Percentiles rank a stretch among this genome's conserved stretches.
Evolutionary conservation across 2,113 vertebrate genomes (phyloP).

Genomic region (Phoxinus phoxinus): DNA sequence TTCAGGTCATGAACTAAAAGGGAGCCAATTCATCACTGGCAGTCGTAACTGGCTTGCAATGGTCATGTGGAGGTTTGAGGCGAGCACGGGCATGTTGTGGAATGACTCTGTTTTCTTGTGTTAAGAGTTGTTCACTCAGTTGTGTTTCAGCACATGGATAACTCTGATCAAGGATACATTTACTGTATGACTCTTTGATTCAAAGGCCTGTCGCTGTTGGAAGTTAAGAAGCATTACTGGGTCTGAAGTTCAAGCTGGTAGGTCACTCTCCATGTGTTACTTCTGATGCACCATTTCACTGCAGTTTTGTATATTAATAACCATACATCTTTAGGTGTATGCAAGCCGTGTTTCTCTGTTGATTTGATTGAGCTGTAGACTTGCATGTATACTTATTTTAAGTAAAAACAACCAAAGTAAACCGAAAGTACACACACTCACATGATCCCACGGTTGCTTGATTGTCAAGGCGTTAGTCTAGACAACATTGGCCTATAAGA

Average conservation of each 20-base stretch:
- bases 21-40: neutral
- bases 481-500: neutral
- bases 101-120: conserved; percentile 60
- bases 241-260: conserved; percentile 17
- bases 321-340: neutral
- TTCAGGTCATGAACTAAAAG: neutral
- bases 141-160: neutral
- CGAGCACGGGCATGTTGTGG: conserved; percentile 71
- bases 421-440: neutral
- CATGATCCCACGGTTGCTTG: neutral
- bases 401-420: neutral
- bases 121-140: neutral
- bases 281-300: neutral
- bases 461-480: neutral
- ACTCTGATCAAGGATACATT: neutral
- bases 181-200: neutral
- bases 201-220: neutral
- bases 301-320: neutral
- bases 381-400: neutral
- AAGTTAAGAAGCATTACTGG: neutral
- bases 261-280: neutral
- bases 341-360: neutral
- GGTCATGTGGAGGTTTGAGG: conserved; percentile 44
- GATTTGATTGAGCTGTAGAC: neutral
- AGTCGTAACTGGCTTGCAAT: neutral